phyloP scores from a whole-genome alignment of 2,888 invertebrate species.

The Ophion ventricosus region DNA sequence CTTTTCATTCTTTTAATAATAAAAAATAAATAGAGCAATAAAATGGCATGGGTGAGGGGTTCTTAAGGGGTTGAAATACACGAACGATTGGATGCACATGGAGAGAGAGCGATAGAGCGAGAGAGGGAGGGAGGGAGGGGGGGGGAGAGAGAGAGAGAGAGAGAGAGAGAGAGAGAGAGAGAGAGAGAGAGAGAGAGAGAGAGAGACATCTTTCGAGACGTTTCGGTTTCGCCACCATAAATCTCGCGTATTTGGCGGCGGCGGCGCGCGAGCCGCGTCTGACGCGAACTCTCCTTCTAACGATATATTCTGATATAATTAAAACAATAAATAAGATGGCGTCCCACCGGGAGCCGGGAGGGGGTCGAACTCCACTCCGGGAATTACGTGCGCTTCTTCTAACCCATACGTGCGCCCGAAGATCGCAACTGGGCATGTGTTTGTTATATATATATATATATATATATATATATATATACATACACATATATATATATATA shows the following conservation, averaged over 20 bases:
- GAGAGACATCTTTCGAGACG: conserved; percentile 63
- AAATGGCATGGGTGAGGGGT: conserved; percentile 8
- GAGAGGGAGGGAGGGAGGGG: too few species aligned
- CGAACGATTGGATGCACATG: conserved; percentile 38
- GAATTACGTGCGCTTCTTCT: conserved; percentile 69
- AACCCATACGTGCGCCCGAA: conserved; percentile 62
- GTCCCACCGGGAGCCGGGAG: conserved; percentile 81
- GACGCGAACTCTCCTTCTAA: conserved; percentile 78
- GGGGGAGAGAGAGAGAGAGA: conserved; percentile 53
- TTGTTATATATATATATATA: conserved; percentile 19
- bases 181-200: conserved; percentile 51
- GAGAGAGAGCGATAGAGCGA: conserved; percentile 48
- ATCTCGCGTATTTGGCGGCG: conserved; percentile 81
- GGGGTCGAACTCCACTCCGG: conserved; percentile 80
- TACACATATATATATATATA: neutral
- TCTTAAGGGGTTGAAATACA: conserved; percentile 37
- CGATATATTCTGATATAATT: conserved; percentile 84
- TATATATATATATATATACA: conserved; percentile 18
- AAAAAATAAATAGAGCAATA: conserved; percentile 46
- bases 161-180: conserved; percentile 54
- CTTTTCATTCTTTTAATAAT: conserved; percentile 8
- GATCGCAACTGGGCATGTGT: conserved; percentile 16
- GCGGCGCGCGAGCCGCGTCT: conserved; percentile 73
- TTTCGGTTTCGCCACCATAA: conserved; percentile 75
- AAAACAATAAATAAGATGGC: conserved; percentile 84